Percentiles rank a stretch among this genome's conserved stretches.
phyloP scores from a whole-genome alignment of 2,113 vertebrate genomes.

The Propithecus coquereli region DNA sequence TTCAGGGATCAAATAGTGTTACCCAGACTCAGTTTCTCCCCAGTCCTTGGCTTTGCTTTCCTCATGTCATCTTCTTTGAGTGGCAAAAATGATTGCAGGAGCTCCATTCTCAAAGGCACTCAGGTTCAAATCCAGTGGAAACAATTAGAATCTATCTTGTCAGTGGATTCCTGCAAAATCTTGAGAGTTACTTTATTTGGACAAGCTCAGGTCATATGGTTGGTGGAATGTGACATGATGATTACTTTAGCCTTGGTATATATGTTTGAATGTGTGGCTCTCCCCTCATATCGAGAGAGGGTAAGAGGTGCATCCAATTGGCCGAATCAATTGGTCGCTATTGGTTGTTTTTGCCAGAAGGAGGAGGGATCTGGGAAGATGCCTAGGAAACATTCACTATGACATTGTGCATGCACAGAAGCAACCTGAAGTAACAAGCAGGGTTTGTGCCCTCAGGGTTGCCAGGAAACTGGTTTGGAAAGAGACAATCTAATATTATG shows the following conservation, averaged over 20 bases:
- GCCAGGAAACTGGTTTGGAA: not conserved
- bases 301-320: rapidly evolving
- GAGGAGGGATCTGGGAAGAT: not conserved
- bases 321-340: not conserved
- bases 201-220: not conserved
- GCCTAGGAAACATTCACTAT: too few species aligned
- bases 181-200: not conserved
- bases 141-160: not conserved
- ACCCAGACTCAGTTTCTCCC: not conserved
- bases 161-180: not conserved
- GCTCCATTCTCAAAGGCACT: not conserved
- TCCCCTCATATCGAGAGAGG: not conserved
- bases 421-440: not conserved
- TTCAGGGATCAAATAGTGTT: not conserved
- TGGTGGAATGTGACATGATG: not conserved
- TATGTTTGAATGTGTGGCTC: not conserved
- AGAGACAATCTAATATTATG: not conserved
- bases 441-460: not conserved
- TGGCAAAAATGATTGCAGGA: not conserved
- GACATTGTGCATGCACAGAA: not conserved
- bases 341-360: not conserved
- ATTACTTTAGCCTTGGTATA: not conserved
- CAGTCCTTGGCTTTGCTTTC: not conserved
- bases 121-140: not conserved
- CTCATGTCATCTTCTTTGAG: not conserved